Conservation (phyloP, 2,113 vertebrate genomes). For the Phoxinus phoxinus region DNA sequence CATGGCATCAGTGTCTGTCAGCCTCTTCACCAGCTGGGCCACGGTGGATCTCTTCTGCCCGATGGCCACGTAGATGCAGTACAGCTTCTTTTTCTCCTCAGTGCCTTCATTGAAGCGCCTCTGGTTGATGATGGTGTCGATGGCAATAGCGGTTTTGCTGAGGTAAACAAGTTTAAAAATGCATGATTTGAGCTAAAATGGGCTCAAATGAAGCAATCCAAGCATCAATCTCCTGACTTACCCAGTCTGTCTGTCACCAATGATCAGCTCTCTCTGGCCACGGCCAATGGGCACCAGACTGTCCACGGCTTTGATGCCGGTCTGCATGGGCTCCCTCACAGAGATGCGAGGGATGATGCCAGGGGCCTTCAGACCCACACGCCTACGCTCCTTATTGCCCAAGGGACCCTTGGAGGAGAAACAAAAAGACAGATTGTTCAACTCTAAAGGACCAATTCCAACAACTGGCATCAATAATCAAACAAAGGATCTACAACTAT, state of each 20-base stretch:
- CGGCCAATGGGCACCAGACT: constrained; percentile 97
- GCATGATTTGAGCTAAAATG: neutral
- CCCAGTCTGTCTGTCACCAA: constrained; percentile 98
- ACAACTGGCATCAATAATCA: neutral
- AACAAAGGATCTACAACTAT: neutral
- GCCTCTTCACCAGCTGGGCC: constrained; percentile 96
- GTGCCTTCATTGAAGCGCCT: constrained; percentile 95
- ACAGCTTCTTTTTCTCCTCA: constrained; percentile 98
- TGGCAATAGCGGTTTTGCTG: constrained; percentile 97
- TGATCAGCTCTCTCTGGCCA: constrained; percentile 98
- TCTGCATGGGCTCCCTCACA: constrained; percentile 98
- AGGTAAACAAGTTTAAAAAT: neutral
- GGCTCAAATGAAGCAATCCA: neutral
- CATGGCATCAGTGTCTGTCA: constrained; percentile 96
- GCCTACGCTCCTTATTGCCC: constrained; percentile 83
- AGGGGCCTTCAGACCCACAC: constrained; percentile 96
- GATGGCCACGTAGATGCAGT: constrained; percentile 98
- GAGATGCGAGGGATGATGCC: constrained; percentile 98
- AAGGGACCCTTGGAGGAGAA: constrained; percentile 81
- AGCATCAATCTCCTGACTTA: constrained; percentile 65
- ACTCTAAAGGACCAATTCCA: neutral
- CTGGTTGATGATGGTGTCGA: constrained; percentile 99
- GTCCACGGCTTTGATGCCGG: constrained; percentile 98
- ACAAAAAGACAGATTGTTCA: neutral
- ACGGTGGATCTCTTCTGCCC: constrained; percentile 99